Evolutionary conservation across 2,797 vertebrate species (phyloP).

Genomic region (Pteronotus mesoamericanus): DNA sequence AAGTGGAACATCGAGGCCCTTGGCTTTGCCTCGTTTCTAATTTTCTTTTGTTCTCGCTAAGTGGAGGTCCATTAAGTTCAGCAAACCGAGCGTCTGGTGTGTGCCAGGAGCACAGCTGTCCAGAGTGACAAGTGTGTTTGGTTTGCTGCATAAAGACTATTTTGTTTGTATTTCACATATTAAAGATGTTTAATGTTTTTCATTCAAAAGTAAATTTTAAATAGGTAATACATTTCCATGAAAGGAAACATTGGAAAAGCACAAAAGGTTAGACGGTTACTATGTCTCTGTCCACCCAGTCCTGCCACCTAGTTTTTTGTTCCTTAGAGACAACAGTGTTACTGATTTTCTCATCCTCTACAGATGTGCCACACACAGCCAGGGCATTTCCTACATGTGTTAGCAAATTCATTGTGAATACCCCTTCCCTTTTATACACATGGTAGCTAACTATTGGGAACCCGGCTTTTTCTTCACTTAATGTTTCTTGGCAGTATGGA

Average conservation of each 20-base stretch:
- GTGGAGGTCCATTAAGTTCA: not conserved
- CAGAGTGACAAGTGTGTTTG: not conserved
- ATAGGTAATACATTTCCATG: not conserved
- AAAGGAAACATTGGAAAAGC: constrained; percentile 1
- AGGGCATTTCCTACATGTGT: not conserved
- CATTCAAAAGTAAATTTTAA: not conserved
- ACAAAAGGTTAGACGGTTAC: not conserved
- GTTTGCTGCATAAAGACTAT: not conserved
- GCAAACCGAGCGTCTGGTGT: not conserved
- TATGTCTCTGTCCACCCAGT: not conserved
- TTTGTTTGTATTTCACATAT: not conserved
- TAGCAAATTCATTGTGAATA: not conserved
- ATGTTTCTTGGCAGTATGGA: not conserved
- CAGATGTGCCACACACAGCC: not conserved
- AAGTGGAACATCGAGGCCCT: not conserved
- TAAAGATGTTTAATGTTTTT: not conserved
- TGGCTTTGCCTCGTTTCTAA: constrained; percentile 3
- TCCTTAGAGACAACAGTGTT: not conserved
- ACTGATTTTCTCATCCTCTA: not conserved
- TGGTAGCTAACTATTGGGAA: not conserved
- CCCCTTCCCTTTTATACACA: not conserved
- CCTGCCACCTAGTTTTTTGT: not conserved
- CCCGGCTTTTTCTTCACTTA: not conserved
- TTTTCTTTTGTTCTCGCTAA: constrained; percentile 29
- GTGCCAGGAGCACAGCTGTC: not conserved